phyloP scores from a whole-genome alignment of 2,113 vertebrate genomes.

The Prietella phreatophila region DNA sequence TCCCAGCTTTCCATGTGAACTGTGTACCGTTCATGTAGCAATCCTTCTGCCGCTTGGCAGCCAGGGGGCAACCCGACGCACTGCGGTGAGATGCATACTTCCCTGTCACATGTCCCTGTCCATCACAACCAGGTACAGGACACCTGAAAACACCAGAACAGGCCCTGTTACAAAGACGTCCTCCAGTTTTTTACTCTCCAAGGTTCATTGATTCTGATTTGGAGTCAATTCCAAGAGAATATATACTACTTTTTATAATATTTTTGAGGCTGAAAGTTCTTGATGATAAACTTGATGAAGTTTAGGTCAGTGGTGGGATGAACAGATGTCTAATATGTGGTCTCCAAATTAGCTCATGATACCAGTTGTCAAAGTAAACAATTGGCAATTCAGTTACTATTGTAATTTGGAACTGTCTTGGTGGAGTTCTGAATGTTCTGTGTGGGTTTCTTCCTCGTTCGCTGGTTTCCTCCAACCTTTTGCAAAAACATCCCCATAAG shows the following conservation, averaged over 20 bases:
- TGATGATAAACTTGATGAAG: neutral
- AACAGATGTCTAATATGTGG: neutral
- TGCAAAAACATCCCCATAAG: neutral
- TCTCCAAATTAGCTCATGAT: neutral
- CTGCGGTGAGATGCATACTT: slow-evolving; percentile 98
- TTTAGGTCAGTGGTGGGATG: neutral
- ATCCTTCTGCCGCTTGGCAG: slow-evolving; percentile 96
- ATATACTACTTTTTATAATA: neutral
- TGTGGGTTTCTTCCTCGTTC: neutral
- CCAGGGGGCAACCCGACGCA: slow-evolving; percentile 93
- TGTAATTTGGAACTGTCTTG: neutral
- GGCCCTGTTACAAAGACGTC: neutral
- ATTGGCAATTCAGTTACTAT: neutral
- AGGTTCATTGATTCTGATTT: neutral
- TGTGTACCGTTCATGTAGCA: slow-evolving; percentile 96
- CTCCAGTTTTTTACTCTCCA: neutral
- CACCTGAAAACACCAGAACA: slow-evolving; percentile 74
- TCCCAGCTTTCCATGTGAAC: slow-evolving; percentile 98
- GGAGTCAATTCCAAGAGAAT: neutral
- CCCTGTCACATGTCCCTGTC: slow-evolving; percentile 96
- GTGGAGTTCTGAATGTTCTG: neutral
- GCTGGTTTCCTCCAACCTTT: neutral
- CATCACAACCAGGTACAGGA: slow-evolving; percentile 95
- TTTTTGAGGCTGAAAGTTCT: neutral
- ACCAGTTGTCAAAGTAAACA: neutral